Percentiles rank a stretch among this genome's conserved stretches.
Evolutionary conservation across 2,888 invertebrate genomes (phyloP).

Genomic region (Ametastegia equiseti): DNA sequence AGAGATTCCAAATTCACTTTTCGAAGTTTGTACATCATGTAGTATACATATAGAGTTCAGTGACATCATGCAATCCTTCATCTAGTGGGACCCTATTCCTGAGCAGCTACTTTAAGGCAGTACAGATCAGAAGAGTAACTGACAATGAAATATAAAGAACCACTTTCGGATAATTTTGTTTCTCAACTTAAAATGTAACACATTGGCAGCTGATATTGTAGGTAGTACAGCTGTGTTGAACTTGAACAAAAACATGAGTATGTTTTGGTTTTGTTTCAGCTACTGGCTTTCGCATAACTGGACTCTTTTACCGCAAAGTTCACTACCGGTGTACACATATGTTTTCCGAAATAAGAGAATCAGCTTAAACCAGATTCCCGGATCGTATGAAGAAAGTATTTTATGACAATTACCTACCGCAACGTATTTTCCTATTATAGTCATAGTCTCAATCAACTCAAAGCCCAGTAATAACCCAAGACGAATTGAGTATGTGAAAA

Average conservation of each 20-base stretch:
- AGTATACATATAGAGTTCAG: no score
- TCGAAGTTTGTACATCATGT: background rate
- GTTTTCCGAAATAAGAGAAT: background rate
- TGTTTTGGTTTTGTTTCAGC: conserved; percentile 49
- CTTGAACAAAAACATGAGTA: background rate
- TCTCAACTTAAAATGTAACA: background rate
- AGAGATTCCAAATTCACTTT: background rate
- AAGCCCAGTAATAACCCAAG: no score
- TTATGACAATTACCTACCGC: no score
- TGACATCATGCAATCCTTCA: background rate
- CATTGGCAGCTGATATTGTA: background rate
- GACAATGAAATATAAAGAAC: background rate
- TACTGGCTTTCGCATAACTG: conserved; percentile 61
- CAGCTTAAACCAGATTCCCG: background rate
- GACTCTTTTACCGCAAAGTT: conserved; percentile 50
- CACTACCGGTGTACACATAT: background rate
- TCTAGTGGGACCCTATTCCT: background rate
- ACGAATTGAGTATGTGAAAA: no score
- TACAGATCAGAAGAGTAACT: background rate
- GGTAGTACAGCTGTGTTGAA: background rate
- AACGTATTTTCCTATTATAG: no score
- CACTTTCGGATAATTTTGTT: background rate
- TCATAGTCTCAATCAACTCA: conserved; percentile 41
- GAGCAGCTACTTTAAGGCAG: background rate
- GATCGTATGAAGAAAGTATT: conserved; percentile 11